Evolutionary conservation across 2,888 invertebrate species (phyloP).

Genomic region (Platypus cylindrus): DNA sequence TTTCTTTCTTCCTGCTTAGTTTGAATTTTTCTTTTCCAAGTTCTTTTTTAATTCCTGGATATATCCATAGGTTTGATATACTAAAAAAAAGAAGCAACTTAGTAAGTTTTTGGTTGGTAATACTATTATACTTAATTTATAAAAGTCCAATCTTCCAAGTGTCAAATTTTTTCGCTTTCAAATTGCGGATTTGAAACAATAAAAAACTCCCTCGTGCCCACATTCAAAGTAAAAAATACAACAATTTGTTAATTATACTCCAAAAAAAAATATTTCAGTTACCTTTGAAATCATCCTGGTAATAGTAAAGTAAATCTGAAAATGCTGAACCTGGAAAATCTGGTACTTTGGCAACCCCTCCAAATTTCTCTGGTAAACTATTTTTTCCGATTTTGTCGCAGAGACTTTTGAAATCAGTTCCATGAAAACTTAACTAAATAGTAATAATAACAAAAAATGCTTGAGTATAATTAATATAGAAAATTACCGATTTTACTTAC

Average conservation of each 20-base stretch:
- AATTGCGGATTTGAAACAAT: too few relatives aligned
- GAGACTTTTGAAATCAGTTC: constrained; percentile 49
- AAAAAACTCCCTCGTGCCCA: too few relatives aligned
- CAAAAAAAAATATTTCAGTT: too few relatives aligned
- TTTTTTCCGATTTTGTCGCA: constrained; percentile 44
- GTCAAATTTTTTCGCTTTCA: too few relatives aligned
- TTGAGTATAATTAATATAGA: not conserved
- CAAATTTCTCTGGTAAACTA: constrained; percentile 49
- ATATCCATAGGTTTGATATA: constrained; percentile 46
- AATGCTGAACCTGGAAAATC: constrained; percentile 49
- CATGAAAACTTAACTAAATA: constrained; percentile 57
- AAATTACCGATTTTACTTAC: constrained; percentile 33
- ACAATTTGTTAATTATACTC: too few relatives aligned
- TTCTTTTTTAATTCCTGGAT: constrained; percentile 26
- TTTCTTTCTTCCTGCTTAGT: not conserved
- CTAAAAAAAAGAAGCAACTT: too few relatives aligned
- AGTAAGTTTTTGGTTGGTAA: too few relatives aligned
- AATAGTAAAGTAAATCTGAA: constrained; percentile 51
- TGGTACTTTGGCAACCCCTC: constrained; percentile 53
- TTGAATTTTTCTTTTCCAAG: constrained; percentile 17
- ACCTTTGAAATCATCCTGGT: constrained; percentile 57
- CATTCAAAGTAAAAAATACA: too few relatives aligned
- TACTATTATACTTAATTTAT: too few relatives aligned
- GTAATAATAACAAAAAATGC: not conserved
- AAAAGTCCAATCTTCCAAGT: too few relatives aligned